phyloP scores from a whole-genome alignment of 64 coral and sea anemone genomes.

The Dendronephthya gigantea region DNA sequence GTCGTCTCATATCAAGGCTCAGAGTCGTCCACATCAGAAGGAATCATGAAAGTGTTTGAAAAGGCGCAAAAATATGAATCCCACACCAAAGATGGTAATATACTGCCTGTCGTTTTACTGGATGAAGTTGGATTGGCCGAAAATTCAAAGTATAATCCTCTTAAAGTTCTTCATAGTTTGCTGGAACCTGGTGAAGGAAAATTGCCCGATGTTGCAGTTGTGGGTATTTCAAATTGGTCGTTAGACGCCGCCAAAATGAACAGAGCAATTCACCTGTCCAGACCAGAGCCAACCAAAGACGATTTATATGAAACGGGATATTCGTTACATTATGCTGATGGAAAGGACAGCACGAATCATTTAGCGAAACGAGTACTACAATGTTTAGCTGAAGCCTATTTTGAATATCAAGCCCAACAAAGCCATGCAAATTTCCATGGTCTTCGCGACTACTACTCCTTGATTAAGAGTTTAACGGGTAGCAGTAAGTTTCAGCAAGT shows the following conservation, averaged over 20 bases:
- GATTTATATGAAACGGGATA: constrained; percentile 55
- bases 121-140: constrained; percentile 64
- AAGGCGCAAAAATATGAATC: constrained; percentile 54
- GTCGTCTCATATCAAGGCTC: constrained; percentile 60
- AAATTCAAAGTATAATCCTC: constrained; percentile 48
- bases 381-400: constrained; percentile 58
- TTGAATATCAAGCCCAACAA: constrained; percentile 57
- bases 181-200: constrained; percentile 38
- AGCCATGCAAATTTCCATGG: constrained; percentile 69
- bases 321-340: constrained; percentile 25
- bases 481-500: neutral
- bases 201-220: constrained; percentile 58
- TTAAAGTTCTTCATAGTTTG: constrained; percentile 52
- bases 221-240: constrained; percentile 66
- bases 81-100: constrained; percentile 18
- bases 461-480: constrained; percentile 45
- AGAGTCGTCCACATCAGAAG: constrained; percentile 60
- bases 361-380: neutral
- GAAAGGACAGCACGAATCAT: constrained; percentile 14
- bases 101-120: constrained; percentile 53
- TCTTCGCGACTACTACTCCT: constrained; percentile 77
- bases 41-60: constrained; percentile 59
- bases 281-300: constrained; percentile 46
- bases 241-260: constrained; percentile 70
- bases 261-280: constrained; percentile 51